These are phyloP conservation scores for Aythya fuligula DNA, from an alignment of 2,797 vertebrate genomes.

Conservation along the genomic window DNA sequence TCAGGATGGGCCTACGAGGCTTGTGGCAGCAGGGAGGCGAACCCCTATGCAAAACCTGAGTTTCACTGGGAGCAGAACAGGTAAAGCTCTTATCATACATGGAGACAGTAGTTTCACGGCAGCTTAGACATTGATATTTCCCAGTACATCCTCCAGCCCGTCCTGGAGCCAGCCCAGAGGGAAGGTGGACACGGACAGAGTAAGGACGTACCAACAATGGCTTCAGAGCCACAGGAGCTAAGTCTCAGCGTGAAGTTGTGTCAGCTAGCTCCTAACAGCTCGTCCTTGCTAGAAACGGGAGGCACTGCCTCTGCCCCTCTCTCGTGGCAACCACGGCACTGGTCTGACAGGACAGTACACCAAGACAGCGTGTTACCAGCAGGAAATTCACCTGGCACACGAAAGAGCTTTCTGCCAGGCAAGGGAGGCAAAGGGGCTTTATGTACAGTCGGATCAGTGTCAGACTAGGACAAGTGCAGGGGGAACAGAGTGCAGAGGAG, in stretches of 20 bases:
- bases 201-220: not conserved
- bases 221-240: not conserved
- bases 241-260: not conserved
- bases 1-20: rapidly evolving
- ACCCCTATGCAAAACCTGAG: not conserved
- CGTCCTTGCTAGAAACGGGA: not conserved
- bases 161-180: not conserved
- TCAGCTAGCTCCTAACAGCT: not conserved
- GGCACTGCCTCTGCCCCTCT: not conserved
- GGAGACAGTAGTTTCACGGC: rapidly evolving
- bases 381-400: not conserved
- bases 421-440: not conserved
- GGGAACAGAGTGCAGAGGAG: not conserved
- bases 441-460: not conserved
- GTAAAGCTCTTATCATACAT: not conserved
- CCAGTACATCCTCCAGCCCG: not conserved
- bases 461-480: not conserved
- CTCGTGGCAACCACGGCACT: not conserved
- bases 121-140: not conserved
- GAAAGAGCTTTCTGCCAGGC: not conserved
- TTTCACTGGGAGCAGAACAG: not conserved
- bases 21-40: not conserved
- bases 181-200: not conserved
- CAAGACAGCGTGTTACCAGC: not conserved
- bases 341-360: not conserved